phyloP scores from a whole-genome alignment of 37 sponge, comb jelly and placozoan genomes.

The Halisarca cf. caerulea region DNA sequence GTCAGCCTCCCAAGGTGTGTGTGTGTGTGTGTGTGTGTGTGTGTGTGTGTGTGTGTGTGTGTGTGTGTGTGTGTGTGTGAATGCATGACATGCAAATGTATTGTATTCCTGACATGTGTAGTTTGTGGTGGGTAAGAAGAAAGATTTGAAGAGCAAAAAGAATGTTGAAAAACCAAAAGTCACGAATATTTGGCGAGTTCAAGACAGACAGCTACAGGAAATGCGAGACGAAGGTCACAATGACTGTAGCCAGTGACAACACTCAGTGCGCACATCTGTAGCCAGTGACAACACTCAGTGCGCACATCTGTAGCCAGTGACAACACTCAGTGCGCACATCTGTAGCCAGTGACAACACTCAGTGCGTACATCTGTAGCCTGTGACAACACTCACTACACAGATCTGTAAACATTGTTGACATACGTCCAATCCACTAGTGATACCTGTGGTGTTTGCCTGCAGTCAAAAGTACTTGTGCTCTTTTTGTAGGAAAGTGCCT shows the following conservation, averaged over 20 bases:
- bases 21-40: slow-evolving; percentile 1
- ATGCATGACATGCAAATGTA: background rate
- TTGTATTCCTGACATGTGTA: background rate
- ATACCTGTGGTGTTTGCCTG: background rate
- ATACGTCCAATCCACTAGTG: too few relatives aligned
- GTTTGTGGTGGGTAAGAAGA: background rate
- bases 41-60: background rate
- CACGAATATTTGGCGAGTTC: slow-evolving; percentile 40
- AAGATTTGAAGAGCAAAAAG: too few relatives aligned
- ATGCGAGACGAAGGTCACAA: slow-evolving; percentile 96
- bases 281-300: too few relatives aligned
- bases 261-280: too few relatives aligned
- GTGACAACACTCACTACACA: too few relatives aligned
- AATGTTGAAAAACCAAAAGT: too few relatives aligned
- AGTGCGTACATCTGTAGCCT: too few relatives aligned
- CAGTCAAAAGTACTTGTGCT: background rate
- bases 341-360: too few relatives aligned
- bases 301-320: too few relatives aligned
- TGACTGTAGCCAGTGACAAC: too few relatives aligned
- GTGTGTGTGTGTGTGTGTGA: background rate
- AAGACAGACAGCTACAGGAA: slow-evolving; percentile 81
- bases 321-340: too few relatives aligned
- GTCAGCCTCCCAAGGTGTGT: slow-evolving; percentile 40
- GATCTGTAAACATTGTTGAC: too few relatives aligned
- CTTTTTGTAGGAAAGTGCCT: slow-evolving; percentile 80